Conservation (phyloP, 64 coral and sea anemone genomes). For the Exaiptasia diaphana region DNA sequence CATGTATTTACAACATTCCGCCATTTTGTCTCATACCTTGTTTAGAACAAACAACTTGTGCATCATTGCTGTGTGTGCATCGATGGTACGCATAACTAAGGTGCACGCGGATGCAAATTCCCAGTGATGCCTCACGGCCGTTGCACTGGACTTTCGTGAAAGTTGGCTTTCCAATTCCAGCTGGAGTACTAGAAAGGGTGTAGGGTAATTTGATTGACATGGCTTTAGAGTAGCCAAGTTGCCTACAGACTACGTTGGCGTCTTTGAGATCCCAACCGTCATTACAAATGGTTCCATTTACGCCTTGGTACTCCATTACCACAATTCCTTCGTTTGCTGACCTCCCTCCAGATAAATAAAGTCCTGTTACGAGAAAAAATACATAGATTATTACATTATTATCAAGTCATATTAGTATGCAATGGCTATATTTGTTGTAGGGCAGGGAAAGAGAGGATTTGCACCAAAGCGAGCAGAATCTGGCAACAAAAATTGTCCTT, state of each 20-base stretch:
- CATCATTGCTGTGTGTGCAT: background rate
- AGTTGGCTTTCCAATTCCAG: background rate
- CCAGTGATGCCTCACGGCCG: background rate
- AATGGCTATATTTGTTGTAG: too few relatives aligned
- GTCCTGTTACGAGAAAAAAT: too few relatives aligned
- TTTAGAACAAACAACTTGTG: background rate
- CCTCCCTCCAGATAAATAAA: background rate
- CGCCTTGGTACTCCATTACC: background rate
- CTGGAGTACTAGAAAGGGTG: background rate
- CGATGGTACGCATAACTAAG: background rate
- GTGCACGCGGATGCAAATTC: background rate
- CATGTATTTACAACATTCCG: too few relatives aligned
- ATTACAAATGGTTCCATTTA: background rate
- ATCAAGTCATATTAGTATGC: too few relatives aligned
- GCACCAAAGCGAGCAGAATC: too few relatives aligned
- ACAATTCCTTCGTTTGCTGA: background rate
- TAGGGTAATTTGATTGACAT: background rate
- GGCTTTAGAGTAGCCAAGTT: background rate
- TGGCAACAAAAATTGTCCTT: too few relatives aligned
- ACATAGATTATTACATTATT: too few relatives aligned
- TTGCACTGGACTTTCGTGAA: background rate
- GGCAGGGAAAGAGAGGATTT: too few relatives aligned
- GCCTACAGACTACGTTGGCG: background rate
- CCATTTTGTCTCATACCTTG: background rate
- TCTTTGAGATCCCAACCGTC: background rate